Conservation (phyloP, 2,113 vertebrate genomes). For the Tetrax tetrax region DNA sequence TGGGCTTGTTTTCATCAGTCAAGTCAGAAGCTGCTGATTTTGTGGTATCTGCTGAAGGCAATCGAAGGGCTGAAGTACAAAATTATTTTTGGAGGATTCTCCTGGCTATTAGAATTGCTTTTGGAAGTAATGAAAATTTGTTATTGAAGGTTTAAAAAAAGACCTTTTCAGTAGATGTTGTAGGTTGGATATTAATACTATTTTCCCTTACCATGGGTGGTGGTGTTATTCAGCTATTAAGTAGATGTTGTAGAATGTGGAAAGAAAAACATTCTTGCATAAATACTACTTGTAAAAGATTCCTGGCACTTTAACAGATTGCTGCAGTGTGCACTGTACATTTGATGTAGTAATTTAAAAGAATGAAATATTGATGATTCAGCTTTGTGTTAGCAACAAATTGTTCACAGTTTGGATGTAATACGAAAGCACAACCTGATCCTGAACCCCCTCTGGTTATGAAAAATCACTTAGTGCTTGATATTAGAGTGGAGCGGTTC, state of each 20-base stretch:
- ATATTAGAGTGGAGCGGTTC: background rate
- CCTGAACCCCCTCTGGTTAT: background rate
- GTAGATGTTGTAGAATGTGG: background rate
- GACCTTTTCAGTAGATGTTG: background rate
- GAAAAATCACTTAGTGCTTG: background rate
- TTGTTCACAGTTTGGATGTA: background rate
- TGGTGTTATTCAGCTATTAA: background rate
- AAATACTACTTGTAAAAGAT: background rate
- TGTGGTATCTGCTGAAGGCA: background rate
- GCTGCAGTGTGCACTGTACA: background rate
- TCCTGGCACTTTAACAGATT: background rate
- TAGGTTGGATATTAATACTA: background rate
- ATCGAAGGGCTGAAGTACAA: background rate
- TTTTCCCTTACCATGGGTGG: background rate
- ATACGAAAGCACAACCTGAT: background rate
- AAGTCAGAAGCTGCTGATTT: background rate
- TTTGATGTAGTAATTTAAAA: background rate
- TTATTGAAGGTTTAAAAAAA: background rate
- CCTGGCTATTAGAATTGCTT: background rate
- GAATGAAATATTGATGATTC: slow-evolving; percentile 5
- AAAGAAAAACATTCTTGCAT: background rate
- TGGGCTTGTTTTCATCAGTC: background rate
- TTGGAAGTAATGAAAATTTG: background rate
- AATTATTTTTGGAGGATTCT: background rate
- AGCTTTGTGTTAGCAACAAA: background rate